These are phyloP conservation scores for Chelon labrosus DNA, from an alignment of 2,797 vertebrate genomes.

Conservation along the genomic window DNA sequence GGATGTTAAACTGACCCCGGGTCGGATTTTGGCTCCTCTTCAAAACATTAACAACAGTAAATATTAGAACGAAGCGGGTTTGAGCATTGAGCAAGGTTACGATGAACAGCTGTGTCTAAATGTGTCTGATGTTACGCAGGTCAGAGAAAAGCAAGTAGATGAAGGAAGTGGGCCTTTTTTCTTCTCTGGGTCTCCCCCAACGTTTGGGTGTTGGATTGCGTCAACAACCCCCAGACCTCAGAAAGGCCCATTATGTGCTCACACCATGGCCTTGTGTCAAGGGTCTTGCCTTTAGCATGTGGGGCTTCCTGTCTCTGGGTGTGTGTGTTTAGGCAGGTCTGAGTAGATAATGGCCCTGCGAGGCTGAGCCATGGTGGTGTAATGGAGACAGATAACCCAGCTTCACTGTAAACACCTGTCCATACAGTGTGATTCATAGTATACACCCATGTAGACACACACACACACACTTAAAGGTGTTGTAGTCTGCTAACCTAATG, in stretches of 20 bases:
- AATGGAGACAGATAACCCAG: constrained; percentile 79
- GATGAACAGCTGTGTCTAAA: constrained; percentile 35
- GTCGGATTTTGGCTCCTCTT: constrained; percentile 48
- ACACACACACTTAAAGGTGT: constrained; percentile 67
- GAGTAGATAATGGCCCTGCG: constrained; percentile 84
- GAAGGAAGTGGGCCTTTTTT: constrained; percentile 13
- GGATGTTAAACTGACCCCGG: constrained; percentile 53
- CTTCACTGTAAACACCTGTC: constrained; percentile 88
- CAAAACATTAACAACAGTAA: constrained; percentile 42
- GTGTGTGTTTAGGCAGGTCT: constrained; percentile 82
- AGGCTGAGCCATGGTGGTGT: constrained; percentile 77
- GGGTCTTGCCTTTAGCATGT: constrained; percentile 58
- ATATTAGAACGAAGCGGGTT: constrained; percentile 28
- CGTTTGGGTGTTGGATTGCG: constrained; percentile 61
- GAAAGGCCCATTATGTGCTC: constrained; percentile 63
- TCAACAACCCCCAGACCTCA: constrained; percentile 41
- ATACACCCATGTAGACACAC: constrained; percentile 72
- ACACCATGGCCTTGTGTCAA: constrained; percentile 51
- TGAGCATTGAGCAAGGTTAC: constrained; percentile 19
- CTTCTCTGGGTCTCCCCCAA: no score
- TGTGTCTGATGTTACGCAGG: constrained; percentile 43
- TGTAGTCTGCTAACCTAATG: constrained; percentile 83
- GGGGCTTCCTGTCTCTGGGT: constrained; percentile 71
- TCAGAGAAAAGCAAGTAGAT: constrained; percentile 41
- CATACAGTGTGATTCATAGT: constrained; percentile 89